Evolutionary conservation across 2,797 vertebrate genomes (phyloP).

Genomic region (Lates japonicus): DNA sequence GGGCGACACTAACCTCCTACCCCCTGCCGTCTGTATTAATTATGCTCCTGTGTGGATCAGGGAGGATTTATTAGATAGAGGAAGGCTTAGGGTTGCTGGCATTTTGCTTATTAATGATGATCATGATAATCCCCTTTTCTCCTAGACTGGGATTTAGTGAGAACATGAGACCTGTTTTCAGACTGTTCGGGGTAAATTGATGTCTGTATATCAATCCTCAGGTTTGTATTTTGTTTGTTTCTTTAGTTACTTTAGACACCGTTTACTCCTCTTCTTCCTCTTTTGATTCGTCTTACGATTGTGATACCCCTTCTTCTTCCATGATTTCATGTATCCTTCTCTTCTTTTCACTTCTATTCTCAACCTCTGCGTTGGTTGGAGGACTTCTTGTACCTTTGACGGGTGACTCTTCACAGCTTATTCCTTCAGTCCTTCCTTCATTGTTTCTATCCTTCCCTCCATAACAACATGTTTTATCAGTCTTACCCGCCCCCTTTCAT

Average conservation of each 20-base stretch:
- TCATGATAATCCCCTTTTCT: slow-evolving; percentile 80
- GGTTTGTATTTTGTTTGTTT: slow-evolving; percentile 13
- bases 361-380: not conserved
- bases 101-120: slow-evolving; percentile 83
- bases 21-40: slow-evolving; percentile 78
- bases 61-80: slow-evolving; percentile 81
- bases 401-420: slow-evolving; percentile 34
- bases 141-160: slow-evolving; percentile 63
- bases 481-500: not conserved
- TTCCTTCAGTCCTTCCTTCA: slow-evolving; percentile 10
- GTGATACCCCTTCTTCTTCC: not conserved
- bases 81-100: slow-evolving; percentile 74
- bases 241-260: not conserved
- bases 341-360: not conserved
- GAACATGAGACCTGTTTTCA: slow-evolving; percentile 48
- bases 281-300: not conserved
- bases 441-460: slow-evolving; percentile 10
- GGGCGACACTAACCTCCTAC: slow-evolving; percentile 61
- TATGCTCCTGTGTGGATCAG: slow-evolving; percentile 77
- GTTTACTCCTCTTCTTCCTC: not conserved
- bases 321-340: not conserved
- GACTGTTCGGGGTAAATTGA: slow-evolving; percentile 37
- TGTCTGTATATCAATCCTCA: slow-evolving; percentile 13
- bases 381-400: slow-evolving; percentile 19
- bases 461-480: slow-evolving; percentile 12